Conservation (phyloP, 2,888 invertebrate genomes). For the Heliconius erato region DNA sequence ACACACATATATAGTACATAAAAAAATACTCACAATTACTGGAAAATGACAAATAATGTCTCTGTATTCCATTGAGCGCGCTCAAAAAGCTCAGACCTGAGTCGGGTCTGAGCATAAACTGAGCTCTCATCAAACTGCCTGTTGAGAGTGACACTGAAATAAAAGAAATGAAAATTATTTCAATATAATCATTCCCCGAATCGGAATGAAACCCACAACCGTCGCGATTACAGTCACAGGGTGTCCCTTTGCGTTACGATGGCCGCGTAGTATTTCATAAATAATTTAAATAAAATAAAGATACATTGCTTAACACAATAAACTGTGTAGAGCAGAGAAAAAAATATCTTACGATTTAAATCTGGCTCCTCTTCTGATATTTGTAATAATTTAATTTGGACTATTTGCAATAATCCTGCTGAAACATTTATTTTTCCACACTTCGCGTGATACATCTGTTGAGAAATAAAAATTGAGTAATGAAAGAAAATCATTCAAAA, state of each 20-base stretch:
- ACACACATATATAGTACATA: not conserved
- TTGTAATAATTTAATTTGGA: slow-evolving; percentile 58
- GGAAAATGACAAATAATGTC: slow-evolving; percentile 65
- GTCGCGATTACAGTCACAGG: too few relatives aligned
- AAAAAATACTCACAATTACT: slow-evolving; percentile 60
- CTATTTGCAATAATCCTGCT: slow-evolving; percentile 58
- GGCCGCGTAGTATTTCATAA: too few relatives aligned
- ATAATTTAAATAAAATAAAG: too few relatives aligned
- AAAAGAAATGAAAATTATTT: not conserved
- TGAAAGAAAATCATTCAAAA: too few relatives aligned
- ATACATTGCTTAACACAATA: too few relatives aligned
- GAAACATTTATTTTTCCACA: slow-evolving; percentile 54
- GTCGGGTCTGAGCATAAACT: slow-evolving; percentile 54
- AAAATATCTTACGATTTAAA: slow-evolving; percentile 61
- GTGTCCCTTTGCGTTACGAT: too few relatives aligned
- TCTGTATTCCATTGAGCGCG: slow-evolving; percentile 60
- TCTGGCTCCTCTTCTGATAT: slow-evolving; percentile 52
- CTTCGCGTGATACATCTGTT: slow-evolving; percentile 65
- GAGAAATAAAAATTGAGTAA: slow-evolving; percentile 25
- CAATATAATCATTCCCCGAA: not conserved
- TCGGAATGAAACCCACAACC: too few relatives aligned
- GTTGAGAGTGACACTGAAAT: slow-evolving; percentile 66
- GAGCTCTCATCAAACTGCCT: slow-evolving; percentile 69
- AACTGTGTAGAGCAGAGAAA: too few relatives aligned
- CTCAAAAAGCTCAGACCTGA: slow-evolving; percentile 56